These are phyloP conservation scores for Synaphobranchus kaupii DNA, from an alignment of 2,797 vertebrate species.

Conservation along the genomic window DNA sequence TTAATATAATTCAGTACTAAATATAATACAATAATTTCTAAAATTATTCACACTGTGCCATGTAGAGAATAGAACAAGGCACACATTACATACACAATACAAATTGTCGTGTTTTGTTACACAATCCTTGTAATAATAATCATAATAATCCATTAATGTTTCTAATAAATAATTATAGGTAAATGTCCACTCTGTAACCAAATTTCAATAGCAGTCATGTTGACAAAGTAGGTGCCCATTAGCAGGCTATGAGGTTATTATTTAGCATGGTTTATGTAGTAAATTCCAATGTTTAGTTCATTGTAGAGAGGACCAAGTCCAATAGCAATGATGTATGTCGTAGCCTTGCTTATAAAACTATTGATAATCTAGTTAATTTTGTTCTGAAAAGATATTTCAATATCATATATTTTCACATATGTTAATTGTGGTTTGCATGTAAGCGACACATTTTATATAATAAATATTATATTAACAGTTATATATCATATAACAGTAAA, in stretches of 20 bases:
- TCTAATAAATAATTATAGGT: neutral
- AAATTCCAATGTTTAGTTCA: neutral
- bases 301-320: too few species aligned
- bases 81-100: neutral
- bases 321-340: neutral
- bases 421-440: neutral
- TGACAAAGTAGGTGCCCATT: neutral
- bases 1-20: too few species aligned
- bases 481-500: too few species aligned
- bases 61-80: slow-evolving; percentile 3
- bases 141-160: neutral
- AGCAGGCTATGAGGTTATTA: neutral
- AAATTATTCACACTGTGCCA: neutral
- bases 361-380: neutral
- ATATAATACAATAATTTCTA: neutral
- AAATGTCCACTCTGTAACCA: neutral
- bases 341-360: neutral
- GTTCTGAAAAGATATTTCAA: neutral
- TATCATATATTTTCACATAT: neutral
- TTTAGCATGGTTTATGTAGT: neutral
- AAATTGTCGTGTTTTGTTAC: neutral
- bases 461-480: too few species aligned
- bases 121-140: neutral
- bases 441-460: too few species aligned
- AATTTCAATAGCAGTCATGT: neutral